Conservation (phyloP, 2,797 vertebrate genomes). For the Lates japonicus region DNA sequence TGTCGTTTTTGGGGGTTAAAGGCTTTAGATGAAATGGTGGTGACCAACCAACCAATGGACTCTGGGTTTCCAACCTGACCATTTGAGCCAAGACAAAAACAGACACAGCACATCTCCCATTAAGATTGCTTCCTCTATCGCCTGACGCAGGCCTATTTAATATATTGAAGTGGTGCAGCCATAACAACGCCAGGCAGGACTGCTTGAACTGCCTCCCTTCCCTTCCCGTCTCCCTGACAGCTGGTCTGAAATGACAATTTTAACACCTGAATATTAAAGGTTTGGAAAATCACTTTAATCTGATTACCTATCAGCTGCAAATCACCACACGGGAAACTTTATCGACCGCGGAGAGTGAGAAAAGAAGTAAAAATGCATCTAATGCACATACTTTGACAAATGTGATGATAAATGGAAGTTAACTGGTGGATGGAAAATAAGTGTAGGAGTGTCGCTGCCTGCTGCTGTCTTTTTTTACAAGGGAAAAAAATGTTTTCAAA, state of each 20-base stretch:
- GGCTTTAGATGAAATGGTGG: neutral
- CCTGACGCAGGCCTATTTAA: conserved; percentile 46
- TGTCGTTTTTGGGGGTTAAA: neutral
- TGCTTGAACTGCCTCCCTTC: conserved; percentile 42
- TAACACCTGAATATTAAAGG: conserved; percentile 74
- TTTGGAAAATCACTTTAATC: conserved; percentile 72
- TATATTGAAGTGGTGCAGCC: conserved; percentile 46
- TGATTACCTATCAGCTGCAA: conserved; percentile 74
- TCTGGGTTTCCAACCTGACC: conserved; percentile 10
- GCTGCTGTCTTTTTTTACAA: conserved; percentile 58
- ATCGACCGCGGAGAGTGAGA: conserved; percentile 52
- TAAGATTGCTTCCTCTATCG: conserved; percentile 57
- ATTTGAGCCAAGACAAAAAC: conserved; percentile 22
- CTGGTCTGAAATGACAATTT: conserved; percentile 72
- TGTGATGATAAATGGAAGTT: conserved; percentile 76
- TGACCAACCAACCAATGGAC: neutral
- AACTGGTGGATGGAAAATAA: conserved; percentile 69
- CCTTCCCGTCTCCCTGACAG: conserved; percentile 49
- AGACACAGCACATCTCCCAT: conserved; percentile 27
- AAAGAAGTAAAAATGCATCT: conserved; percentile 56
- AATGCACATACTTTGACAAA: conserved; percentile 72
- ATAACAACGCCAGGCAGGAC: conserved; percentile 53
- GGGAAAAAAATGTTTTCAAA: conserved; percentile 62
- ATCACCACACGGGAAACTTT: conserved; percentile 64
- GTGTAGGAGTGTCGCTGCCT: conserved; percentile 43